Base-by-base conservation (phyloP, 2,113 vertebrate species). In the Equus przewalskii region DNA sequence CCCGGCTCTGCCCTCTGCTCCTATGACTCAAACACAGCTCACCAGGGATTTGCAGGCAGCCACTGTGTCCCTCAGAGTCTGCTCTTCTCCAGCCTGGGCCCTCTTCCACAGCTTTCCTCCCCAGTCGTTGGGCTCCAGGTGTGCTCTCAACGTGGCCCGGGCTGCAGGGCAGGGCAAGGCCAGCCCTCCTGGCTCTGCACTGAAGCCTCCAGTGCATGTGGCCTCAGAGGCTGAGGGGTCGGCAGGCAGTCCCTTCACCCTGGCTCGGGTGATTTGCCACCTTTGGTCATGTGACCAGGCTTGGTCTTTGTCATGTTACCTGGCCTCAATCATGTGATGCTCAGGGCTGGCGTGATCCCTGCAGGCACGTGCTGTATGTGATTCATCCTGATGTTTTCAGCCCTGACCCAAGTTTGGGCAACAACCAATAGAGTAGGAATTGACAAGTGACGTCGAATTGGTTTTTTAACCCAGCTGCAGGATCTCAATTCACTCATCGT, bases 321-420 rank as follows among this genome's bases (percentile, higher is more conserved):
- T 49, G 62, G 2, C 30, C 44, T 80, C 73, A 79, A 13, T 86
- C 67, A 9, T 9, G 24, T 79, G 54, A 82, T 60, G 44, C 41
- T 51, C 11, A 16, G 33, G 33, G 6, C 26, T 81, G 19, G 79
- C 4, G 19, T 22, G 51, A 44, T 85, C 44, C 28, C 85, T 58
- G 65, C 58, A 60, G 67, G 41, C 44, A 58, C 19, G 3, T 54
- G 28, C 62, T 33, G 1, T 72, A 9, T 86, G 54, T 36, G 80
- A 46, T 64, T 87, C 28, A 54, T 92, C 80, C 79, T 65, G 62
- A 24, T 79, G 4, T 95, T 80, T 88, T 85, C n/a, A 89, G 73
- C 62, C n/a, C 46, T 4, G 65, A 51, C 33, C 18, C 28, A n/a
- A 13, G 28, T 69, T 22, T 81, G 85, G 28, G 22, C 87, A 49